These are phyloP conservation scores for Ormyrus labotus DNA, from an alignment of 2,888 invertebrate genomes.

Conservation along the genomic window DNA sequence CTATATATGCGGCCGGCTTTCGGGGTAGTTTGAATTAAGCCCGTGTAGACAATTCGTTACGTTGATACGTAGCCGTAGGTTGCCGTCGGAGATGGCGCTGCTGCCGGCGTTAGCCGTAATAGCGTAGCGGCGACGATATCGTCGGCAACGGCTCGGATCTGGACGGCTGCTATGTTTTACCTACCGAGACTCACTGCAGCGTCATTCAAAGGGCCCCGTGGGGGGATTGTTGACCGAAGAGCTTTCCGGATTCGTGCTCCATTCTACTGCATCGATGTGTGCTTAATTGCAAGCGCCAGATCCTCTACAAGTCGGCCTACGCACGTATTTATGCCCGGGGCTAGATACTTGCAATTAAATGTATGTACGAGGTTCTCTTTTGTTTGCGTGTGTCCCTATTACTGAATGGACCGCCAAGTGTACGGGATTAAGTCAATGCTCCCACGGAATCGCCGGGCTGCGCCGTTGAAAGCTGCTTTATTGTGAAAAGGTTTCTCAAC, in stretches of 20 bases:
- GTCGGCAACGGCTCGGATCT: conserved; percentile 9
- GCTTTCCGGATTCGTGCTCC: background rate
- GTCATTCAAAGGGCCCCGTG: background rate
- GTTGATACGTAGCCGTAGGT: conserved; percentile 1
- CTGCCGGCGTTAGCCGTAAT: background rate
- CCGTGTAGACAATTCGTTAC: conserved; percentile 44
- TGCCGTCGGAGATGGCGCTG: background rate
- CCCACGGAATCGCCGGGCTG: no score
- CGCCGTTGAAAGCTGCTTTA: no score
- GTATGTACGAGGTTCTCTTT: no score
- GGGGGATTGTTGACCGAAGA: conserved; percentile 26
- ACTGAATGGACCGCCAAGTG: no score
- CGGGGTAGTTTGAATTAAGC: conserved; percentile 36
- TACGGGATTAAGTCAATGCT: no score
- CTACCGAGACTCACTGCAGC: background rate
- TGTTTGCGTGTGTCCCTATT: no score
- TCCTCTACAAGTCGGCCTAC: no score
- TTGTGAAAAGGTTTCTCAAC: no score
- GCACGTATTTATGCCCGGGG: no score
- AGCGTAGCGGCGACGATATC: background rate
- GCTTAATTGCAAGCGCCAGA: no score
- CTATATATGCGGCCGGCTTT: background rate
- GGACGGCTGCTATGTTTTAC: conserved; percentile 45
- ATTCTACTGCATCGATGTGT: no score
- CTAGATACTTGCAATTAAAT: no score